These are phyloP conservation scores for Corvus cornix DNA, from an alignment of 2,113 vertebrate species.

Conservation along the genomic window DNA sequence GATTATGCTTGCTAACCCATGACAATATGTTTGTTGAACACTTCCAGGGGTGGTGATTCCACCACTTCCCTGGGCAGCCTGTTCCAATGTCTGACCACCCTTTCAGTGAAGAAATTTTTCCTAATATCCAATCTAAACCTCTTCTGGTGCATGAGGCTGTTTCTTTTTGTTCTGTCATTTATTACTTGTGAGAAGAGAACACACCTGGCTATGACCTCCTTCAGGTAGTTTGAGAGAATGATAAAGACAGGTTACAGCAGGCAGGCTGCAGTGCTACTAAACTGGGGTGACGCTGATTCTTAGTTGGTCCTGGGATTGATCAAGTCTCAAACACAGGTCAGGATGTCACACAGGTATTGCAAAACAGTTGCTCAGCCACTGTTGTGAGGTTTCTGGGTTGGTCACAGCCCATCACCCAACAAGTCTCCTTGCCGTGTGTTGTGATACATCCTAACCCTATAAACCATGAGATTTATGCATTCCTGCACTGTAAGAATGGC, in stretches of 20 bases:
- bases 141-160: no score
- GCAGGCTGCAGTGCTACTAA: neutral
- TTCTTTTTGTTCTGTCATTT: neutral
- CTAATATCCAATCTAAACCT: neutral
- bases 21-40: neutral
- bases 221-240: neutral
- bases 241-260: neutral
- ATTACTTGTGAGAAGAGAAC: neutral
- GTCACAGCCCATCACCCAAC: neutral
- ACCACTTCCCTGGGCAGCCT: neutral
- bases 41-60: neutral
- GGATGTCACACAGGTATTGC: neutral
- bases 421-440: neutral
- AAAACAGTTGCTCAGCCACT: neutral
- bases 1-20: no score
- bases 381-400: fast-evolving
- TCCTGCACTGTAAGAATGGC: neutral
- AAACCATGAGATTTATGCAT: neutral
- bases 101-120: neutral
- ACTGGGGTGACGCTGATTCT: neutral
- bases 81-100: neutral
- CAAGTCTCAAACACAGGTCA: neutral
- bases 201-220: neutral
- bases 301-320: neutral
- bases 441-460: no score